Evolutionary conservation across 2,888 invertebrate genomes (phyloP), one percentile per base, ranked within the genome.

Genomic region (Lasioglossum leucozonium): DNA sequence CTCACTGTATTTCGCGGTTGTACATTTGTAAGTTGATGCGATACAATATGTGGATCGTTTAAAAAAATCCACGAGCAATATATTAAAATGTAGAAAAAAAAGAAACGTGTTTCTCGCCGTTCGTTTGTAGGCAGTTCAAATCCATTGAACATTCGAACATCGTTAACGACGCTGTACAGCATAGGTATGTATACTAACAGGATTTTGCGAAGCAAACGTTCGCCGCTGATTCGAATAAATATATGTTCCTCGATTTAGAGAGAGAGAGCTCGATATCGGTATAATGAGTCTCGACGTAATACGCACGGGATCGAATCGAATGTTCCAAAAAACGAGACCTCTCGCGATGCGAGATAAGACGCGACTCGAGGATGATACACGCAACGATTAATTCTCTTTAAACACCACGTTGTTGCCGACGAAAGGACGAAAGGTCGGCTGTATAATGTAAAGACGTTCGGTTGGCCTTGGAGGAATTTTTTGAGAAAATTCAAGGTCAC

Each of bases 171-270:
- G n/a, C n/a, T 13, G 22, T 40, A 69, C 11, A 40, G 34, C 37
- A n/a, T 40, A 40, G 10, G 10, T 26, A 58, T 22, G 26, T 62
- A 47, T 30, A 81, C 44, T n/a, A 71, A 80, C n/a, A 1, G 42
- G 40, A 82, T 58, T 74, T 47, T 42, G 40, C n/a, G n/a, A n/a
- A n/a, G 40, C 34, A 16, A 34, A 82, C 40, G 4, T 37, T 11
- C 37, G 69, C 40, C 44, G 30, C 4, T 82, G 42, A 69, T 67
- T 47, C 42, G 40, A 73, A 82, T 34, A 37, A 75, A 73, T 47
- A 18, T 77, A n/a, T n/a, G n/a, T n/a, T n/a, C 26, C 47, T 44
- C 37, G 16, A 44, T 55, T 72, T 4, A 26, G 2, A 11, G 40
- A 26, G 2, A 11, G 40, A 42, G 37, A 37, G 30, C 18, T 72